phyloP scores from a whole-genome alignment of 1,140 invertebrate genomes.

The Asobara japonica region DNA sequence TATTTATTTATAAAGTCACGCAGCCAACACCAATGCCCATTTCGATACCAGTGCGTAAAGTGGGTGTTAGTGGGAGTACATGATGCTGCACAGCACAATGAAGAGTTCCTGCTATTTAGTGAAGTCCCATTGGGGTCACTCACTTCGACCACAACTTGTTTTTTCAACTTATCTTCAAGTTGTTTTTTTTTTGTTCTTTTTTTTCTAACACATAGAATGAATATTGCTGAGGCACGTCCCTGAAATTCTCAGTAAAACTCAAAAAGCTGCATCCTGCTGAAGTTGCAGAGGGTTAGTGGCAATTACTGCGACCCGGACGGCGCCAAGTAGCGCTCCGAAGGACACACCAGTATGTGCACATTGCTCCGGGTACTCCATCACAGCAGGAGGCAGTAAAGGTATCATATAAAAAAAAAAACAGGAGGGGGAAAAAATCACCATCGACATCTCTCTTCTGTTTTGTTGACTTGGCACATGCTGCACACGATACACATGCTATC shows the following conservation, averaged over 20 bases:
- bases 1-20: no score
- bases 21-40: no score
- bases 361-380: constrained; percentile 3
- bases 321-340: constrained; percentile 22
- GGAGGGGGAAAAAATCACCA: neutral
- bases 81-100: no score
- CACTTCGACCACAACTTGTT: no score
- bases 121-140: no score
- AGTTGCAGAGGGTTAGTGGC: neutral
- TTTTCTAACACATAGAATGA: neutral
- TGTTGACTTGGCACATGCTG: neutral
- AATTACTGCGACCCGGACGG: constrained; percentile 22
- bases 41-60: no score
- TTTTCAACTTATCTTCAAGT: no score
- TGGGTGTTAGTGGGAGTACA: no score
- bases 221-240: neutral
- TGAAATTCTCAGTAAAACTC: neutral
- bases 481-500: no score
- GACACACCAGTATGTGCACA: constrained; percentile 9
- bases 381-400: constrained; percentile 4
- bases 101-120: no score
- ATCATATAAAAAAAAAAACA: neutral
- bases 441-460: neutral
- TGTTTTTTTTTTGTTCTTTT: no score
- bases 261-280: neutral